Base-by-base conservation (phyloP, 2,113 vertebrate genomes). In the Ceyx margarethae region DNA sequence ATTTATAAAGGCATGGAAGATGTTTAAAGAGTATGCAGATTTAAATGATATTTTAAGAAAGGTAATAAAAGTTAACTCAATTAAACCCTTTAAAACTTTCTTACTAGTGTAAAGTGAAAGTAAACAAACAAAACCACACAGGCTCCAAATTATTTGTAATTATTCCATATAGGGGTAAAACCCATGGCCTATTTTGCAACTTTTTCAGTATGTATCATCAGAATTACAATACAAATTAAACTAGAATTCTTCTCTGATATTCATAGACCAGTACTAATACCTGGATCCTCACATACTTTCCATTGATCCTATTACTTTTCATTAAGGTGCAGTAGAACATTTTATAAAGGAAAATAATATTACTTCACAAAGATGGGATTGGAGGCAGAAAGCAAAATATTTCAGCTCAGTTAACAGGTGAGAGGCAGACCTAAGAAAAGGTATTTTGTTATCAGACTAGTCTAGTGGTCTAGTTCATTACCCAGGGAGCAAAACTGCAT, bases 21-120 rank as follows among this genome's bases (percentile, higher is more conserved):
- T 89, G 31, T 89, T 94, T 95, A 96, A 94, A 95, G 77, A 86
- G 31, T 87, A 90, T 95, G 77, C 61, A 95, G 96, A 96, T 89
- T 92, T 83, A 87, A 71, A 68, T 79, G 1, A 11, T 58, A 50
- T 71, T 78, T 54, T 54, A 16, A 31, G 37, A 85, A 94, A 93
- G 17, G 22, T 93, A 90, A 58, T 79, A 82, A 31, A 77, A 61
- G 21, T 74, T 33, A 33, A n/a, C 67, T 40, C 35, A 62, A 81
- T 83, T 90, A 92, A 90, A 94, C 20, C 7, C 11, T 76, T 53
- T 71, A 82, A 89, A 90, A 81, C 10, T 60, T 80, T 66, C 45
- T 42, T 77, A 46, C 17, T 82, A 7, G 11, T 5, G 33, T 86
- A 53, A 84, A 92, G 23, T 37, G 23, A 78, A 80, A 66, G 22